Base-by-base conservation (phyloP, 2,888 invertebrate genomes). In the Drosophila melanosoma region DNA sequence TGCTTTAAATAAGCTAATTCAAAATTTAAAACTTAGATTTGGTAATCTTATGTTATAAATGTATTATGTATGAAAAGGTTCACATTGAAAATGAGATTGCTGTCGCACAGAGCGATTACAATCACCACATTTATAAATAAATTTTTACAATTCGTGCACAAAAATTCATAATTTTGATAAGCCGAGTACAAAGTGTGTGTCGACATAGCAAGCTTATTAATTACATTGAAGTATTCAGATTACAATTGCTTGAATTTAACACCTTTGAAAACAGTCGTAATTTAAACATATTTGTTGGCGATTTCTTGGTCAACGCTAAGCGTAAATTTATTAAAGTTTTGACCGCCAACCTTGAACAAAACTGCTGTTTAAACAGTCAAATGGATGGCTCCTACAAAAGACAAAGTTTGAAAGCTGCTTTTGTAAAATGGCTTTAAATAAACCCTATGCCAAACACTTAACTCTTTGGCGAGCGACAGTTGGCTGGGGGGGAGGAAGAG, bases 381-480 rank as follows among this genome's bases (percentile, higher is more conserved):
- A 10, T 12, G 0, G 23, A 38, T n/a, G n/a, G 36, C 52, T 61
- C 52, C 52, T 48, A 59, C 58, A 40, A 49, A 42, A 65, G 53
- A 53, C 33, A 71, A 82, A 79, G 23, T 79, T 84, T 76, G 52
- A 72, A 73, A 78, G 75, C 78, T 73, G 68, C 63, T 68, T 79
- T 66, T 48, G 60, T 62, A 61, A 54, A 45, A 59, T 36, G 75
- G 51, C 56, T 58, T 45, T 49, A 45, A 62, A 51, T 61, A 61
- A 78, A 78, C 61, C 81, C 81, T 80, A 68, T 59, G 54, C 45
- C 29, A 65, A 65, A 48, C 66, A 80, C 64, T 81, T 72, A 75
- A 80, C 78, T 81, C 71, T 61, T 72, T 60, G 32, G 29, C 51
- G n/a, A 29, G 33, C 26, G 38, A 17, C 17, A 42, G 56, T n/a